These are phyloP conservation scores for Phylloscopus trochiloides DNA, from an alignment of 2,113 vertebrate species.

Conservation along the genomic window DNA sequence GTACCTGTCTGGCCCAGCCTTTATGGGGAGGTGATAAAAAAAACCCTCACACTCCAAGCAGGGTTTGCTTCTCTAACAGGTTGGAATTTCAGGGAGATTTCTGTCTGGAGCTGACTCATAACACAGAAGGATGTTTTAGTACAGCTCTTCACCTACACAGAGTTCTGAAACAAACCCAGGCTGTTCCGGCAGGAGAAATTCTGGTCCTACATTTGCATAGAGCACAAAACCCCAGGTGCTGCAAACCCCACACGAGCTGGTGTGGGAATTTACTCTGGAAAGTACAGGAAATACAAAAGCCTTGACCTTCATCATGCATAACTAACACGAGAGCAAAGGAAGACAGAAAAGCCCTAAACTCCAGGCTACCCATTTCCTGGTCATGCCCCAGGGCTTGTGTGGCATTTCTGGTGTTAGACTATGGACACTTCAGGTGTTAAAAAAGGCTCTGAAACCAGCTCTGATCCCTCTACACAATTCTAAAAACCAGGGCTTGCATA, in stretches of 20 bases:
- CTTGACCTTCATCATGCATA: not conserved
- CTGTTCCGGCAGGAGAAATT: not conserved
- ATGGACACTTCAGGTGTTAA: not conserved
- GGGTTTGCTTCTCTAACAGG: not conserved
- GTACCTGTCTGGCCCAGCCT: not conserved
- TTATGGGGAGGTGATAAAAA: not conserved
- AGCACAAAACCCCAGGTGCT: not conserved
- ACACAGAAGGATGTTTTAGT: not conserved
- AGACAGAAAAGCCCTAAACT: not conserved
- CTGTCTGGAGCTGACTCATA: slow-evolving; percentile 15
- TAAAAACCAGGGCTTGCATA: not conserved
- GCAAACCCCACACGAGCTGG: not conserved
- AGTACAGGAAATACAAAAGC: not conserved
- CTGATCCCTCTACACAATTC: not conserved
- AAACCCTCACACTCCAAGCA: not conserved
- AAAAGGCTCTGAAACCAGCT: not conserved
- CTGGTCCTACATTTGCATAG: slow-evolving; percentile 4
- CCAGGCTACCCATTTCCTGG: not conserved
- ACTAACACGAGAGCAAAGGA: not conserved
- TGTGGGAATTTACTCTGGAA: slow-evolving; percentile 36
- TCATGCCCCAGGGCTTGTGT: not conserved
- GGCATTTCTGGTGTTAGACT: not conserved
- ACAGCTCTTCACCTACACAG: not conserved
- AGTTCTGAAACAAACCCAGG: not conserved
- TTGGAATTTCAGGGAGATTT: slow-evolving; percentile 26